Evolutionary conservation across 2,797 vertebrate genomes (phyloP).

Genomic region (Myotis pilosus): DNA sequence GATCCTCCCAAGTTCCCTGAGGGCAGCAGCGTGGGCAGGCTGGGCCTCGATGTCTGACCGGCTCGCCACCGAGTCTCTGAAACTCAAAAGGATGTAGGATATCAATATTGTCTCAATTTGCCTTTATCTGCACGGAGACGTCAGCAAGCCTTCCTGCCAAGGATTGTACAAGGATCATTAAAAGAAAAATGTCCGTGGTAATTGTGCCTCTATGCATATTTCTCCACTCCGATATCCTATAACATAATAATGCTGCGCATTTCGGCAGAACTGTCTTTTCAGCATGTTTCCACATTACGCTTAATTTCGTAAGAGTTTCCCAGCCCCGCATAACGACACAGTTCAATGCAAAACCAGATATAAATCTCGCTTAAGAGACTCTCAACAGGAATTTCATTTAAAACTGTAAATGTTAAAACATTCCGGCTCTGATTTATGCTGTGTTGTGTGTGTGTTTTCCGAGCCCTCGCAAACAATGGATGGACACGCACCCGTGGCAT

Average conservation of each 20-base stretch:
- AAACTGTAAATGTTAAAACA: conserved; percentile 88
- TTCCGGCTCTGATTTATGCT: conserved; percentile 84
- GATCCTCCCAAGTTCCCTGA: background rate
- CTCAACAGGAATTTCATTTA: conserved; percentile 89
- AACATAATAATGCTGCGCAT: conserved; percentile 81
- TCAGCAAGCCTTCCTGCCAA: conserved; percentile 78
- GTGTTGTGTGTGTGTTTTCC: conserved; percentile 77
- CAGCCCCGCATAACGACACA: conserved; percentile 85
- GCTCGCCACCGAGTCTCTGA: background rate
- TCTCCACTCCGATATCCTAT: conserved; percentile 80
- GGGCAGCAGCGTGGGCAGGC: too few species aligned
- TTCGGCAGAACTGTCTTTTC: conserved; percentile 86
- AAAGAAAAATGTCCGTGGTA: conserved; percentile 81
- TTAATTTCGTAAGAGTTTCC: conserved; percentile 86
- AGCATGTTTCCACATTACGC: conserved; percentile 87
- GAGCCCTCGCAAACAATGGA: conserved; percentile 73
- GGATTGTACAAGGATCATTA: conserved; percentile 79
- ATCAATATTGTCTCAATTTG: conserved; percentile 62
- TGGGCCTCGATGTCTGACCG: background rate
- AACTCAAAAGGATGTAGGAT: background rate
- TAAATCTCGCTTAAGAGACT: conserved; percentile 90
- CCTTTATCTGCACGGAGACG: conserved; percentile 65
- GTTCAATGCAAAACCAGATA: conserved; percentile 88
- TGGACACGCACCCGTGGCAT: conserved; percentile 31
- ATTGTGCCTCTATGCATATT: conserved; percentile 82